phyloP scores from a whole-genome alignment of 2,113 vertebrate genomes.

The Aldabrachelys gigantea region DNA sequence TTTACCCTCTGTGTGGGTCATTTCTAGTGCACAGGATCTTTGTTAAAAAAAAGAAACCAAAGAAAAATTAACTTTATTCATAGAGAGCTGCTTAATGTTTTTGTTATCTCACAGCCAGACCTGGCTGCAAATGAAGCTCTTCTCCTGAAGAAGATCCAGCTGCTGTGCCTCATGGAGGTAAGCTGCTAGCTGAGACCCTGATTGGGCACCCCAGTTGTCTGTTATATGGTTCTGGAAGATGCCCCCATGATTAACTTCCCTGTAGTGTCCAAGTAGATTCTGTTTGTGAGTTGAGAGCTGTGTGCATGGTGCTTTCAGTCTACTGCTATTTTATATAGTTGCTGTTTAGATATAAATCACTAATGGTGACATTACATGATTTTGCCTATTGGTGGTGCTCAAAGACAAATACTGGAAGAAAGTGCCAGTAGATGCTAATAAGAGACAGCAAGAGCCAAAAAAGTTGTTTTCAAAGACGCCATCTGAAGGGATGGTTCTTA shows the following conservation, averaged over 20 bases:
- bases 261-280: background rate
- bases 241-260: background rate
- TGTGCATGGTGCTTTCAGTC: fast-evolving
- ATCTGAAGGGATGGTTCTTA: fast-evolving
- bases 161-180: conserved; percentile 98
- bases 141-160: conserved; percentile 96
- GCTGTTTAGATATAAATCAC: fast-evolving
- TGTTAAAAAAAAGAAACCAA: fast-evolving
- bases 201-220: fast-evolving
- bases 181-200: conserved; percentile 1
- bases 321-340: fast-evolving
- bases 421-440: background rate
- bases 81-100: background rate
- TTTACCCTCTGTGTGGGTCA: background rate
- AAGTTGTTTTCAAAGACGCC: background rate
- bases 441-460: background rate
- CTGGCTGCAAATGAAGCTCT: conserved; percentile 92
- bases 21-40: fast-evolving
- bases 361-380: background rate
- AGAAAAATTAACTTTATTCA: fast-evolving
- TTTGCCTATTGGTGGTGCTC: background rate
- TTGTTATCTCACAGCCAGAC: conserved; percentile 84
- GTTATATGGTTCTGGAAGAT: fast-evolving
- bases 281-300: fast-evolving
- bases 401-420: fast-evolving